These are phyloP conservation scores for Arbacia lixula DNA, from an alignment of 53 echinoderm and acorn worm genomes.

Conservation along the genomic window DNA sequence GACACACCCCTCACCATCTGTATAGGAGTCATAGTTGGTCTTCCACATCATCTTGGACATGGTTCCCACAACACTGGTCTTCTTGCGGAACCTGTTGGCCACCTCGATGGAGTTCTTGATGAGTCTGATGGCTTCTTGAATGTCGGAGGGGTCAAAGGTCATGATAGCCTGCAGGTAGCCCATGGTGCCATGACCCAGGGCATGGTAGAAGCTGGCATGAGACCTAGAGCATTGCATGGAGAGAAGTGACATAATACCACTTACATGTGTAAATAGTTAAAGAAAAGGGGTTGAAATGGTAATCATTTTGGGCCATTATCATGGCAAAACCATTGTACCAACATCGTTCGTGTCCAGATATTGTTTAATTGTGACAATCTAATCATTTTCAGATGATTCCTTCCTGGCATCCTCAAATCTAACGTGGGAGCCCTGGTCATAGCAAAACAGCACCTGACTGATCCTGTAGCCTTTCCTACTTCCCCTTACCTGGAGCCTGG, in stretches of 20 bases:
- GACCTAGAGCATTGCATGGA: conserved; percentile 66
- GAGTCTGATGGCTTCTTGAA: conserved; percentile 84
- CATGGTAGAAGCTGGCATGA: conserved; percentile 94
- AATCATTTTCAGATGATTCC: too few species aligned
- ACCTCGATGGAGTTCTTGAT: conserved; percentile 96
- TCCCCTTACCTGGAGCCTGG: too few species aligned
- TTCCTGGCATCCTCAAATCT: too few species aligned
- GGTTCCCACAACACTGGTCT: conserved; percentile 65
- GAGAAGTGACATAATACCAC: neutral
- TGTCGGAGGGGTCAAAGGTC: conserved; percentile 99
- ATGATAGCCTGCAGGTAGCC: conserved; percentile 97
- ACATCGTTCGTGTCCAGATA: too few species aligned
- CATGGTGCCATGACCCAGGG: conserved; percentile 91
- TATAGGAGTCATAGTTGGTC: conserved; percentile 90
- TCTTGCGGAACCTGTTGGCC: conserved; percentile 81
- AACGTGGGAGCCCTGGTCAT: too few species aligned
- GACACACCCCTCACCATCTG: conserved; percentile 95
- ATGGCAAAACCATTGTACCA: too few species aligned
- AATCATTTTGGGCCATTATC: too few species aligned
- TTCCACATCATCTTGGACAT: conserved; percentile 89
- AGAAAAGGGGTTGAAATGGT: neutral
- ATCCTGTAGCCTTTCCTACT: too few species aligned
- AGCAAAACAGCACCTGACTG: too few species aligned
- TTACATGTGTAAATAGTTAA: neutral
- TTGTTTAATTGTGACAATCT: too few species aligned